Evolutionary conservation across 1,140 invertebrate species (phyloP).

Genomic region (Drepana arcuata): DNA sequence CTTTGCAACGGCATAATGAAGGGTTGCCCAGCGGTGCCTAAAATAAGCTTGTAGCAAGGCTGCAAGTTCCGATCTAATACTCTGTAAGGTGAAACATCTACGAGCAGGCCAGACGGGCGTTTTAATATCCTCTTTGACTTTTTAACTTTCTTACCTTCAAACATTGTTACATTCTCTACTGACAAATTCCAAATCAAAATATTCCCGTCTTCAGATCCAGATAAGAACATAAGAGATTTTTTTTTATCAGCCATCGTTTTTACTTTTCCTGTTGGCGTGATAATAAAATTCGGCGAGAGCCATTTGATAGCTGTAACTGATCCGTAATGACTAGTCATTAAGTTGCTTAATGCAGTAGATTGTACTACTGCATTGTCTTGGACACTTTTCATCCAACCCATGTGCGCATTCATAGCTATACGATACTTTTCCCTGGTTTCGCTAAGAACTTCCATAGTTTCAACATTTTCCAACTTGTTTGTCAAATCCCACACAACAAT

Average conservation of each 20-base stretch:
- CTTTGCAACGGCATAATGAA: slow-evolving; percentile 51
- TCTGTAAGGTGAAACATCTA: slow-evolving; percentile 73
- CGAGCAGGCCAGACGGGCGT: slow-evolving; percentile 70
- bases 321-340: slow-evolving; percentile 75
- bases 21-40: slow-evolving; percentile 54
- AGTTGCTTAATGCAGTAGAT: slow-evolving; percentile 74
- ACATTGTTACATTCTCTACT: slow-evolving; percentile 46
- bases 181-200: slow-evolving; percentile 81
- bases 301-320: slow-evolving; percentile 78
- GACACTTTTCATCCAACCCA: slow-evolving; percentile 78
- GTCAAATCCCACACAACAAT: slow-evolving; percentile 82
- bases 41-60: slow-evolving; percentile 73
- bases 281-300: slow-evolving; percentile 74
- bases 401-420: slow-evolving; percentile 74
- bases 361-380: slow-evolving; percentile 71
- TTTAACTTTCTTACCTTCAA: slow-evolving; percentile 61
- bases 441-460: slow-evolving; percentile 75
- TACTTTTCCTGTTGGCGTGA: slow-evolving; percentile 75
- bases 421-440: slow-evolving; percentile 75
- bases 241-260: slow-evolving; percentile 46
- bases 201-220: slow-evolving; percentile 76
- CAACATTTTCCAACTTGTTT: slow-evolving; percentile 76
- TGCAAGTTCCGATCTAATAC: slow-evolving; percentile 73
- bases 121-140: slow-evolving; percentile 61
- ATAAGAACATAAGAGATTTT: slow-evolving; percentile 75